Base-by-base conservation (phyloP, 2,113 vertebrate species). In the Nibea albiflora region DNA sequence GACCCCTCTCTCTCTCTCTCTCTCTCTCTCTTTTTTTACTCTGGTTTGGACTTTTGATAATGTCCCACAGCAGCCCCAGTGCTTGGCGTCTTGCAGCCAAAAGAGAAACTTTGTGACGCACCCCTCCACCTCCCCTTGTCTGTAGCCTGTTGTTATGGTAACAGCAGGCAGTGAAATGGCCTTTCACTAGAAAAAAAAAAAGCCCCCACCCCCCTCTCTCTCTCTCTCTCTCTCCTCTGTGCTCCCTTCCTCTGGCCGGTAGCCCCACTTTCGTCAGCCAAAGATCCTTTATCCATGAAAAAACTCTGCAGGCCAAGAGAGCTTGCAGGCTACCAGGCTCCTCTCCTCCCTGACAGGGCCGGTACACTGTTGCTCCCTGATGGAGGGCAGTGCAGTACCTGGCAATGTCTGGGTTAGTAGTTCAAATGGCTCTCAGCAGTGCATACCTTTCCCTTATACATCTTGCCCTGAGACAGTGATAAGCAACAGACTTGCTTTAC, bases 81-180 rank as follows among this genome's bases (percentile, higher is more conserved):
- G 70, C 61, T 62, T 14, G 56, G 74, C 58, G 75, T 84, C 89
- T 88, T 85, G 67, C 63, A 88, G 81, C 85, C 85, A 78, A 77
- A 88, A 85, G 85, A 85, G 81, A 92, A 93, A 94, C 73, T 93
- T 93, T 90, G 86, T 91, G 92, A 93, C 82, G 80, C 81, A 88
- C 81, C 92, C 90, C 82, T 85, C 81, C 74, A 84, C 88, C 83
- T 81, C 83, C 68, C 74, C 72, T 85, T 50, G 52, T 91, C 87
- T 83, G 86, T 87, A 84, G 88, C 82, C 85, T 72, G 94, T 95
- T 92, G 91, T 92, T 92, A 93, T 94, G 90, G 92, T 89, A 92
- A 93, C 93, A 81, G 76, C 86, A 85, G 91, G 91, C 93, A 90
- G 90, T 90, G 90, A 94, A 94, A 94, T 93, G 91, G 91, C 93